Conservation (phyloP, 1,140 invertebrate genomes). For the Archivesica marissinica region DNA sequence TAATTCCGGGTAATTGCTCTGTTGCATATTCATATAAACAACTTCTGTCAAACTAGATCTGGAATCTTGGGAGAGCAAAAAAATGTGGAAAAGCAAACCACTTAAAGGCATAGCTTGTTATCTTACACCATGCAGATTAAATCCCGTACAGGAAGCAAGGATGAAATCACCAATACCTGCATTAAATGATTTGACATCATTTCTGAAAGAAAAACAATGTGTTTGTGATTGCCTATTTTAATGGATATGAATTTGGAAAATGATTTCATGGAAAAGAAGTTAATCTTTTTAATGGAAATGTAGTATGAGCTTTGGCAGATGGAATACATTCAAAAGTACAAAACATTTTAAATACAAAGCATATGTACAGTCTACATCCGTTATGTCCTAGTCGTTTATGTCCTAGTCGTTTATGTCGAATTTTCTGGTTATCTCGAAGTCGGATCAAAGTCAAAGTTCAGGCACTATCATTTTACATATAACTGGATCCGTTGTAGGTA, state of each 20-base stretch:
- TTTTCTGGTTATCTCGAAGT: no score
- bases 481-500: no score
- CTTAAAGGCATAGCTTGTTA: constrained; percentile 13
- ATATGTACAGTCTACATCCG: no score
- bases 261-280: neutral
- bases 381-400: no score
- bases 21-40: constrained; percentile 27
- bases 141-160: neutral
- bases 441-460: no score
- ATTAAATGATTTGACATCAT: constrained; percentile 31
- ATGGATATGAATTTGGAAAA: constrained; percentile 22
- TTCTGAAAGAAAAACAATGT: neutral
- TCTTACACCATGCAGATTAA: neutral
- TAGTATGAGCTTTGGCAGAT: no score
- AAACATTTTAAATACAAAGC: no score
- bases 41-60: constrained; percentile 11
- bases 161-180: neutral
- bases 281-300: no score
- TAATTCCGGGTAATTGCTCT: neutral
- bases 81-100: neutral
- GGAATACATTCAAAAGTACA: no score
- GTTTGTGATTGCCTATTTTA: constrained; percentile 1
- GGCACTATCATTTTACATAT: no score
- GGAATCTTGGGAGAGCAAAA: neutral
- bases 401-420: no score